These are phyloP conservation scores for Bradynema listronoti DNA, from an alignment of 1,140 invertebrate genomes.

Conservation along the genomic window DNA sequence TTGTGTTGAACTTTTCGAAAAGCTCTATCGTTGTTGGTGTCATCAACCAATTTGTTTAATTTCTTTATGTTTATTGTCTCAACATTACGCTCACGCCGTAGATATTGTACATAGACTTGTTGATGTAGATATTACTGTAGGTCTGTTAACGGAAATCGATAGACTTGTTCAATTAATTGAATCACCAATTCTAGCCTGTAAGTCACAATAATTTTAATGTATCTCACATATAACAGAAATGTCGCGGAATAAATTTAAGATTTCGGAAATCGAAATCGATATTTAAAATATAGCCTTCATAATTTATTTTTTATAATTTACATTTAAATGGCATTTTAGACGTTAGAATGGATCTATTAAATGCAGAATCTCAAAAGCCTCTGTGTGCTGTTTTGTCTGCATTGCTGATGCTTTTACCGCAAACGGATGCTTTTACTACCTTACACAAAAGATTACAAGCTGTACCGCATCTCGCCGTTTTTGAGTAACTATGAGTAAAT, in stretches of 20 bases:
- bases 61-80: constrained; percentile 83
- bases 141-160: constrained; percentile 89
- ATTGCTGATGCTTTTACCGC: constrained; percentile 90
- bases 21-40: constrained; percentile 87
- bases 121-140: constrained; percentile 88
- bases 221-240: neutral
- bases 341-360: constrained; percentile 80
- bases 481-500: constrained; percentile 17
- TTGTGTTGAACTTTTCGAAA: constrained; percentile 73
- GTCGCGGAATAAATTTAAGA: neutral
- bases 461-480: constrained; percentile 32
- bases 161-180: constrained; percentile 93
- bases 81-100: constrained; percentile 87
- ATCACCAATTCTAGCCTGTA: constrained; percentile 96
- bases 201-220: constrained; percentile 61
- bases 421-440: constrained; percentile 86
- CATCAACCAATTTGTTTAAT: constrained; percentile 91
- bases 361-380: constrained; percentile 70
- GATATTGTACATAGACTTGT: constrained; percentile 82
- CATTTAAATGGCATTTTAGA: too few relatives aligned
- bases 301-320: too few relatives aligned
- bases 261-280: too few relatives aligned
- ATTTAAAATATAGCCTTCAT: too few relatives aligned
- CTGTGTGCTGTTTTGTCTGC: constrained; percentile 85
- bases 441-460: constrained; percentile 74